Base-by-base conservation (phyloP, 2,888 invertebrate genomes). In the Tricholauxania praeusta region DNA sequence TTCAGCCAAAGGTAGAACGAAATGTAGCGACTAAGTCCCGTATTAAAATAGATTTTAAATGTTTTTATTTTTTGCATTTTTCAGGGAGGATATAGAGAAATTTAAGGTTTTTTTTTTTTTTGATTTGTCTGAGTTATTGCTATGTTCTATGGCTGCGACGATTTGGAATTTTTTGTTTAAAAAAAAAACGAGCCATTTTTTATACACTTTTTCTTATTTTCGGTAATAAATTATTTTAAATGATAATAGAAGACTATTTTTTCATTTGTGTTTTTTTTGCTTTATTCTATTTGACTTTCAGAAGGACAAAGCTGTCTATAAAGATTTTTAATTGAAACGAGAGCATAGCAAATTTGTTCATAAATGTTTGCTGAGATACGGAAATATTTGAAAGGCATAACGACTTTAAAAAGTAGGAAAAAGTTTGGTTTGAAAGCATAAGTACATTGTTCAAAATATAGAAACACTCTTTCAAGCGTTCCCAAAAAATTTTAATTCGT, bases 251-350 rank as follows among this genome's bases (percentile, higher is more conserved):
- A 51, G 49, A 64, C n/a, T 62, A n/a, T 47, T 15, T 39, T 19
- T 32, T 15, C 5, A 32, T 12, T n/a, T 4, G 14, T 65, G n/a
- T 22, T 17, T 7, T 14, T 65, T 52, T 65, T 7, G 22, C 12
- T 63, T 52, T 28, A 28, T 52, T 80, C 77, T 77, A 82, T 82
- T 82, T 82, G 82, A 82, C 82, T 82, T 82, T 82, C 81, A 82
- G 81, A 82, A 82, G 82, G 82, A 81, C 82, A 82, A 80, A 82
- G 17, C 14, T 67, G 32, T 39, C 17, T 22, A 10, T 39, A 10
- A 39, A 39, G 5, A 39, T 4, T 39, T 39, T 39, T 39, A 39
- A 10, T 39, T 10, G 2, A 39, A 39, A 39, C 10, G 39, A 39
- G 32, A 32, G 32, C 32, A 32, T n/a, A n/a, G 28, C 7, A 39